Base-by-base conservation (phyloP, 1,140 invertebrate species). In the Proales similis region DNA sequence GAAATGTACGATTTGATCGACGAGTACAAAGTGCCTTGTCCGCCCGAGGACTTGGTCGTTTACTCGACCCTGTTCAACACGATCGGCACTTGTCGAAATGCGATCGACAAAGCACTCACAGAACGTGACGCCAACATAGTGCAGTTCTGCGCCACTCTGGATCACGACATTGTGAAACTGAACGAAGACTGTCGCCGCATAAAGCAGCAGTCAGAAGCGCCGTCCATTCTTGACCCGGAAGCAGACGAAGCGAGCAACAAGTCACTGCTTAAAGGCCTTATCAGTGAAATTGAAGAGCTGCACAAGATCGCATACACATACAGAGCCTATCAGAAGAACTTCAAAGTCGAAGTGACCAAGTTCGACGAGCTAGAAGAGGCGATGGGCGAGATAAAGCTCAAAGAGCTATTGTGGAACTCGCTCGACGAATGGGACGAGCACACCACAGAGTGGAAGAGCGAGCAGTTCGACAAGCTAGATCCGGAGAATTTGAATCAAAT, bases 291-390 rank as follows among this genome's bases (percentile, higher is more conserved):
- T 38, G 73, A 74, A 7, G 77, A 72, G 0, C 83, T 83, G 43
- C 77, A 82, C 24, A 76, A 81, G 2, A 77, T 76, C 33, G 84
- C 85, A 3, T 81, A 81, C 17, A 82, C 85, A 65, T 87, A 75
- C 67, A 76, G 74, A 65, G 68, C 67, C 7, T 76, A 77, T 64
- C 76, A 77, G 67, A 77, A 76, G 65, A 75, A 74, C 66, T 77
- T 78, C 32, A 65, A 84, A 79, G 78, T 86, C 20, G 86, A 88
- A 69, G 81, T 87, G 17, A 84, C 84, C 2, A 81, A 85, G 70
- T 83, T 86, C 68, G 86, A 88, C 33, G 79, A 83, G 12, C 74
- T 91, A 39, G 86, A 88, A 62, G 82, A 85, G 69, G 83, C 85
- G 0, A 80, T 83, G 64, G 83, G 80, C 60, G 84, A 88, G 66